Percentiles rank a stretch among this genome's conserved stretches.
Evolutionary conservation across 2,888 invertebrate genomes (phyloP).

Genomic region (Mermis nigrescens): DNA sequence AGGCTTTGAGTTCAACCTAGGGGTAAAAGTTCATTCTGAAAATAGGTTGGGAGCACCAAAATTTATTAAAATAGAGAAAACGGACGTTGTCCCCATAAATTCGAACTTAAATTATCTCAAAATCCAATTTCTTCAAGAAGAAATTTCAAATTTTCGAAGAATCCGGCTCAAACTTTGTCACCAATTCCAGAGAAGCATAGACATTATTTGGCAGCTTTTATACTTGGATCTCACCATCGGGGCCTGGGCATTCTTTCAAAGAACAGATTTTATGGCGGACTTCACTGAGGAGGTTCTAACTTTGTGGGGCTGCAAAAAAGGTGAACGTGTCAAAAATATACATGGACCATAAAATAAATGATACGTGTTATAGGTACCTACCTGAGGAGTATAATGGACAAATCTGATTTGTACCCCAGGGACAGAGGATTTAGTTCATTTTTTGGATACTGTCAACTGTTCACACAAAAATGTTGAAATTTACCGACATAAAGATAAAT

Average conservation of each 20-base stretch:
- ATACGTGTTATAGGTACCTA: not conserved
- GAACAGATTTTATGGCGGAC: not conserved
- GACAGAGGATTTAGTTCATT: not conserved
- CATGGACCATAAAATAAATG: not conserved
- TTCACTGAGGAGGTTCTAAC: not conserved
- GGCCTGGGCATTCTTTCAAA: not conserved
- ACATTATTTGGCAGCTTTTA: not conserved
- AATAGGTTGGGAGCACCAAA: too few relatives aligned
- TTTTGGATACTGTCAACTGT: not conserved
- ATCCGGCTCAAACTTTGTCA: not conserved
- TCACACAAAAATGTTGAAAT: not conserved
- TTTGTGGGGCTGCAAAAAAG: not conserved
- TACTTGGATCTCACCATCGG: not conserved
- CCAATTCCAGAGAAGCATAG: not conserved
- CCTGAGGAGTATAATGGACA: not conserved
- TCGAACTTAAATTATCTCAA: not conserved
- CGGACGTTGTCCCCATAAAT: not conserved
- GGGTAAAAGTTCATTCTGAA: too few relatives aligned
- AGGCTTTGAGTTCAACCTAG: too few relatives aligned
- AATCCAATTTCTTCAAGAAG: not conserved
- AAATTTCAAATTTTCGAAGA: not conserved
- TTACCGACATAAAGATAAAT: not conserved
- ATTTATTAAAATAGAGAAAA: too few relatives aligned
- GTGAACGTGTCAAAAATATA: not conserved
- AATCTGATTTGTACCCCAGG: not conserved